phyloP scores from a whole-genome alignment of 2,797 vertebrate genomes.

The Micropoecilia bifurca region DNA sequence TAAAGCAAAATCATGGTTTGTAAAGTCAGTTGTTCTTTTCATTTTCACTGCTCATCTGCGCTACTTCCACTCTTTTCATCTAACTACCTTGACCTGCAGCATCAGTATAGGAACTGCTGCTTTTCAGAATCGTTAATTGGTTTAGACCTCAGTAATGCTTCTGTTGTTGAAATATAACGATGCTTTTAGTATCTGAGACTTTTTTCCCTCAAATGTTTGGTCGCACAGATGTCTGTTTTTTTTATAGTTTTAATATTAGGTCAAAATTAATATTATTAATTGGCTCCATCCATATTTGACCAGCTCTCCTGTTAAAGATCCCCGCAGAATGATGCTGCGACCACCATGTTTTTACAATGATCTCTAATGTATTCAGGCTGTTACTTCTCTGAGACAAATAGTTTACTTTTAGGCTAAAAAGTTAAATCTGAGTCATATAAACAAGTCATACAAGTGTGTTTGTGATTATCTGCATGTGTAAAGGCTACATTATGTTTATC shows the following conservation, averaged over 20 bases:
- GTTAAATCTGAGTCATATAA: slow-evolving; percentile 1
- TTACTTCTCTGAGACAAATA: not conserved
- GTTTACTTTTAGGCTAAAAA: not conserved
- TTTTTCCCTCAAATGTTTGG: not conserved
- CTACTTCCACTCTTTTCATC: too few relatives aligned
- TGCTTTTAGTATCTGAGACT: not conserved
- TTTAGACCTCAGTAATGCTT: not conserved
- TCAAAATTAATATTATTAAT: not conserved
- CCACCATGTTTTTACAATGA: not conserved
- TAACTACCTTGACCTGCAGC: not conserved
- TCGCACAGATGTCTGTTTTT: not conserved
- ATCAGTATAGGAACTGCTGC: not conserved
- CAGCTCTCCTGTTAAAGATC: not conserved
- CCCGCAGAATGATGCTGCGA: not conserved
- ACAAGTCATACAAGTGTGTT: not conserved
- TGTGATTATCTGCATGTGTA: not conserved
- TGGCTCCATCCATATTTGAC: not conserved
- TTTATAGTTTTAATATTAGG: not conserved
- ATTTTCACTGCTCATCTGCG: not conserved
- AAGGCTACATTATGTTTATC: not conserved
- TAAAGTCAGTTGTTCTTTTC: not conserved
- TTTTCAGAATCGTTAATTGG: not conserved
- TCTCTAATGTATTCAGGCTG: not conserved
- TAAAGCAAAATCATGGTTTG: not conserved
- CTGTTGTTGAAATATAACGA: not conserved